Evolutionary conservation across 2,888 invertebrate species (phyloP).

Genomic region (Phrixothrix hirtus): DNA sequence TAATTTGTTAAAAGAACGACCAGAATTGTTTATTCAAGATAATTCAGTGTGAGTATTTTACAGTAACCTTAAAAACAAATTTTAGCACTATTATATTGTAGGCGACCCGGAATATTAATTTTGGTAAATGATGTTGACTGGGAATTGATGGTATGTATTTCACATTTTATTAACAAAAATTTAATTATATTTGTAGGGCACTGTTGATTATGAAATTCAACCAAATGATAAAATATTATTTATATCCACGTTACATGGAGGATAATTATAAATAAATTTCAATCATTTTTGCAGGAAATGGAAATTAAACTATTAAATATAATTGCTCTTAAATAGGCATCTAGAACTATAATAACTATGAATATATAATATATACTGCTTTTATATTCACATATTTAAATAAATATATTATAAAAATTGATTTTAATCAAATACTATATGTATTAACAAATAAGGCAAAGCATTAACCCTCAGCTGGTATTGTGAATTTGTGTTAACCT

Average conservation of each 20-base stretch:
- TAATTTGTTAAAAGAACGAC: constrained; percentile 80
- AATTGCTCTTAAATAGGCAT: too few species aligned
- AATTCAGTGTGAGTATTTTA: constrained; percentile 54
- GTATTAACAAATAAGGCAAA: too few species aligned
- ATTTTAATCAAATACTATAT: too few species aligned
- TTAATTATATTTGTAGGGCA: constrained; percentile 59
- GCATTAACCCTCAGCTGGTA: too few species aligned
- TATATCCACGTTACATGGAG: constrained; percentile 84
- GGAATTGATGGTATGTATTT: constrained; percentile 74
- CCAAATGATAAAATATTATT: constrained; percentile 74
- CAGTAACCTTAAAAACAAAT: neutral
- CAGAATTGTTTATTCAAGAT: constrained; percentile 67
- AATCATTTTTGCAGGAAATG: too few species aligned
- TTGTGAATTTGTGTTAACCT: too few species aligned
- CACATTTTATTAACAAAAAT: neutral
- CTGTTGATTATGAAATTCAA: constrained; percentile 71
- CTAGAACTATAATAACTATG: too few species aligned
- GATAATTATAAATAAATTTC: constrained; percentile 62
- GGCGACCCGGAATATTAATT: constrained; percentile 90
- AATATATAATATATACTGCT: too few species aligned
- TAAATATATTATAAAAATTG: too few species aligned
- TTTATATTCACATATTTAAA: too few species aligned
- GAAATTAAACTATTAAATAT: too few species aligned
- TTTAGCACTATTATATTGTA: constrained; percentile 47
- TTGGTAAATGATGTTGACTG: constrained; percentile 94